Evolutionary conservation across 1,140 invertebrate genomes (phyloP), one percentile per base, ranked within the genome.

Genomic region (Sogatella furcifera): DNA sequence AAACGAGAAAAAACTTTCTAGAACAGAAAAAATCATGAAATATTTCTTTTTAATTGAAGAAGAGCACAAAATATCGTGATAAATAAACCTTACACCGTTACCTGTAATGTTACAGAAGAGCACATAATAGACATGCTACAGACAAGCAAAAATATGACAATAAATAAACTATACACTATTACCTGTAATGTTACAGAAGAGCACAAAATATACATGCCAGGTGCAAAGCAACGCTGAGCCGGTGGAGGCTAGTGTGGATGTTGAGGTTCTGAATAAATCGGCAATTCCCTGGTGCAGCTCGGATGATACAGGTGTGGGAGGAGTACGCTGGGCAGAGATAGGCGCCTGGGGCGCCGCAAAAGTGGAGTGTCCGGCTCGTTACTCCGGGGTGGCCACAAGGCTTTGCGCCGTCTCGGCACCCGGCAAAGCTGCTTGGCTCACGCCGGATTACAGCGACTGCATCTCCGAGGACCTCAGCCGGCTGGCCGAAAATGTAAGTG

Each of bases 371-470:
- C 83, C 83, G 19, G 67, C 71, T 55, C 70, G 78, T 67, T 64
- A 64, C 60, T 24, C 56, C n/a, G 65, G 68, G 6, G 15, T 60
- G 1, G 66, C 65, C 6, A 63, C 53, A 10, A 52, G 65, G 41
- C 55, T 61, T 8, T 66, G 65, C 42, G 21, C 57, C 14, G 55
- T 64, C 10, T 58, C 61, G 13, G 21, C 15, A 6, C 74, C 75
- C n/a, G 76, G 74, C 14, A 80, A 78, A 42, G 81, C 86, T 0
- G 80, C 81, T 60, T 90, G 88, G 87, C 76, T 79, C 52, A 71
- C 78, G 24, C 85, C 87, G 2, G 85, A 89, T 69, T 89, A 89
- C 67, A 85, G 84, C 2, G 73, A 75, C 14, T 90, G 87, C 63
- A 74, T 87, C 1, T 80, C 83, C 11, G 78, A 85, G 66, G 77